Percentiles rank a stretch among this genome's conserved stretches.
Evolutionary conservation across 2,797 vertebrate species (phyloP).

Genomic region (Gorsachius magnificus): DNA sequence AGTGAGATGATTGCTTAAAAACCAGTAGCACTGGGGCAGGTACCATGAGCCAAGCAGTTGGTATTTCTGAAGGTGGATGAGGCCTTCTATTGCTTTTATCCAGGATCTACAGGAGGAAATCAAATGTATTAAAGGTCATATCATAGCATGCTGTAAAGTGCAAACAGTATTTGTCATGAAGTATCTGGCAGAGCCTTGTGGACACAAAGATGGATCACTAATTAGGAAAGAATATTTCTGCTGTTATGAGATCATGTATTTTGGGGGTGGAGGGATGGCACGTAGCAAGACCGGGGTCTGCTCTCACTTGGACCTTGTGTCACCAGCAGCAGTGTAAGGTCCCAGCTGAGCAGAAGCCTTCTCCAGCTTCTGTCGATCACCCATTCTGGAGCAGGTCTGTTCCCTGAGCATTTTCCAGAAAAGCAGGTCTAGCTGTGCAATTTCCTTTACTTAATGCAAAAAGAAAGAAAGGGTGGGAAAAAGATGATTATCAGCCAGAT

Average conservation of each 20-base stretch:
- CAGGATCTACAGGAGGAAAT: constrained; percentile 14
- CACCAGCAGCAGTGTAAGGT: background rate
- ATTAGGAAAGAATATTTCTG: constrained; percentile 13
- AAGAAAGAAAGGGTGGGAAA: background rate
- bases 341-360: background rate
- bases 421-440: background rate
- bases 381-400: background rate
- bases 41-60: background rate
- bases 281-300: background rate
- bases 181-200: constrained; percentile 22
- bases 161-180: background rate
- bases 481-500: background rate
- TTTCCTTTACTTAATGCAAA: background rate
- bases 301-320: background rate
- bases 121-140: constrained; percentile 17
- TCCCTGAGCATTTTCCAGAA: background rate
- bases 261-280: background rate
- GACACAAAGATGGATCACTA: background rate
- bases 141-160: background rate
- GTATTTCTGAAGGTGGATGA: background rate
- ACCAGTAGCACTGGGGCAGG: background rate
- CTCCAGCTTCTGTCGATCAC: background rate
- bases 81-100: background rate
- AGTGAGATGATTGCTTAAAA: background rate
- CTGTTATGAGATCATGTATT: background rate